A percentile compares a stretch with the other conserved stretches of the same genome.
Conservation (phyloP, 2,888 invertebrate genomes). For the Carcina quercana region DNA sequence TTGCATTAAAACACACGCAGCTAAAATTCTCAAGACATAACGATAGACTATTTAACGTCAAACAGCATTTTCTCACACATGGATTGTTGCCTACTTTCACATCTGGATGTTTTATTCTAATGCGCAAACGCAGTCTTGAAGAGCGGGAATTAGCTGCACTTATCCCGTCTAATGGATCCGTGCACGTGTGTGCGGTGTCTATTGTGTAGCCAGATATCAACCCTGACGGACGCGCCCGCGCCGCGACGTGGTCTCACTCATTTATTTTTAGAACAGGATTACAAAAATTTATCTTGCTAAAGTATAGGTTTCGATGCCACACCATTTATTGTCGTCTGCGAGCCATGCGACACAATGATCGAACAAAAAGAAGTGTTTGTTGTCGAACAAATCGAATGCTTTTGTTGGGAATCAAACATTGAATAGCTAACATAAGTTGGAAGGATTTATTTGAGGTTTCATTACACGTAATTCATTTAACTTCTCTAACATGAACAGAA, state of each 20-base stretch:
- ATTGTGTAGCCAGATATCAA: conserved; percentile 42
- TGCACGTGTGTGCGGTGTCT: conserved; percentile 40
- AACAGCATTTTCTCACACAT: too few relatives aligned
- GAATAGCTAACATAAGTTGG: too few relatives aligned
- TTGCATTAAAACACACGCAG: too few relatives aligned
- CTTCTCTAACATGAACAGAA: too few relatives aligned
- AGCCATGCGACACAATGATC: neutral
- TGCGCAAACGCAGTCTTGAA: conserved; percentile 35
- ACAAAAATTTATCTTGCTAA: conserved; percentile 12
- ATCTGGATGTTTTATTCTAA: conserved; percentile 32
- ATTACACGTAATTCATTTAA: too few relatives aligned
- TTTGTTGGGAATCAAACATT: too few relatives aligned
- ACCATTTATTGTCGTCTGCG: conserved; percentile 5
- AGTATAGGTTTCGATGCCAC: conserved; percentile 9
- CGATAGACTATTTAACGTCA: too few relatives aligned
- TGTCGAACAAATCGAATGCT: conserved; percentile 1
- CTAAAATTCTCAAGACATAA: too few relatives aligned
- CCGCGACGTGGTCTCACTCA: conserved; percentile 13
- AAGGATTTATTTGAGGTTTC: too few relatives aligned
- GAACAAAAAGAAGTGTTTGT: neutral
- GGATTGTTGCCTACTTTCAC: conserved; percentile 26
- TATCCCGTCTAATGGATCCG: conserved; percentile 60
- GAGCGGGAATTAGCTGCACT: conserved; percentile 63
- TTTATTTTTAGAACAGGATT: conserved; percentile 19
- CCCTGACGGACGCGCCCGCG: conserved; percentile 16